Base-by-base conservation (phyloP, 1,140 invertebrate species). In the Zaprionus capensis region DNA sequence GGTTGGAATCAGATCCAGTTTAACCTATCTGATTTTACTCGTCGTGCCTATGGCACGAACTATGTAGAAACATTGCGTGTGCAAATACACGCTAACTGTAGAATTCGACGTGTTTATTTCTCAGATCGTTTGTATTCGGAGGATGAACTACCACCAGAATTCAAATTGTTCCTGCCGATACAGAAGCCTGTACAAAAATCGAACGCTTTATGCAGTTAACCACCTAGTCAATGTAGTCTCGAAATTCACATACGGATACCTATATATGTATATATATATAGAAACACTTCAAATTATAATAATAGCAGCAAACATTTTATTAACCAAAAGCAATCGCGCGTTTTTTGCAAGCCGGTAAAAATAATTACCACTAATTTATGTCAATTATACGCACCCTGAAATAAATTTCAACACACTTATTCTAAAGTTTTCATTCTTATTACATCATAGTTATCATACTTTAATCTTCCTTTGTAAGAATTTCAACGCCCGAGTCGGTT, bases 81-180 rank as follows among this genome's bases (percentile, higher is more conserved):
- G 46, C 97, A 99, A 94, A 99, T 99, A 84, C 99, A 99, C 94
- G 99, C 99, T 38, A 99, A 99, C 94, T 99, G 99, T 94, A 95
- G 99, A 91, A 98, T 99, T 81, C 94, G 99, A 86, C 95, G 99
- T 91, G 98, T 99, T 1, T 99, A 99, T 92, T 99, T 99, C 93
- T 99, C 99, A 9, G 99, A 99, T 93, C 95, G 99, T 92, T 93
- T 99, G 9, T 99, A 99, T 94, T 98, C 98, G 2, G 99, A 99
- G 95, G 99, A 99, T 93, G 99, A 99, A 94, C 94, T 99, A 76
- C 99, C 99, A 22, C 98, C 99, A 38, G 99, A 99, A 94, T 99
- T 99, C 92, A 99, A 99, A 94, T 94, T 99, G 68, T 99, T 98
- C 94, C 95, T 98, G 80, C 98, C 98, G 1, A 98, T 98, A 85